These are phyloP conservation scores for Strigops habroptila DNA, from an alignment of 2,113 vertebrate species.

Conservation along the genomic window DNA sequence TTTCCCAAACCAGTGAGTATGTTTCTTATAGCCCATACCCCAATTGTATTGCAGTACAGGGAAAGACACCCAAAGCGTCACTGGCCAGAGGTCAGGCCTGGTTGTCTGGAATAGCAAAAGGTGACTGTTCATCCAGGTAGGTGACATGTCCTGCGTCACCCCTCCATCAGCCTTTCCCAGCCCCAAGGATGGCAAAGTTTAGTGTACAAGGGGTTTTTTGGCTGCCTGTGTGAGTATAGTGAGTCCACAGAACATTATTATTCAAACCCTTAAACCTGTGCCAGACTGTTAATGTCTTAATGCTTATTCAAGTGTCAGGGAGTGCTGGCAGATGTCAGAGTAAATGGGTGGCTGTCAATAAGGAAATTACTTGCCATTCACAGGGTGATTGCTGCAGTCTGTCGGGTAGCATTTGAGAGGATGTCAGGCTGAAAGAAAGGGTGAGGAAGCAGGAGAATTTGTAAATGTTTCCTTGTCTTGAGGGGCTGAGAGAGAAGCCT, in stretches of 20 bases:
- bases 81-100: neutral
- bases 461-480: neutral
- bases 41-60: rapidly evolving
- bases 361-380: constrained; percentile 72
- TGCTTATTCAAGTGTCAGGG: constrained; percentile 75
- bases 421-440: constrained; percentile 44
- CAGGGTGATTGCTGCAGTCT: constrained; percentile 61
- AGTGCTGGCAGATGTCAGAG: constrained; percentile 72
- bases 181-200: neutral
- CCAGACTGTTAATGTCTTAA: constrained; percentile 74
- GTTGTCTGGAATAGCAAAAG: neutral
- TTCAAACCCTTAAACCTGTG: constrained; percentile 61
- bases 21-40: neutral
- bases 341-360: constrained; percentile 74
- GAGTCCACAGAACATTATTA: constrained; percentile 44
- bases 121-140: neutral
- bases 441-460: neutral
- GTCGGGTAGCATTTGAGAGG: constrained; percentile 63
- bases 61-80: neutral
- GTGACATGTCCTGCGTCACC: neutral
- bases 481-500: neutral
- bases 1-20: neutral
- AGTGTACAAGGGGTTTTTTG: neutral
- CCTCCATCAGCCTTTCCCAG: neutral
- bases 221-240: neutral